phyloP scores from a whole-genome alignment of 1,140 invertebrate genomes.

The Papilio polyxenes region DNA sequence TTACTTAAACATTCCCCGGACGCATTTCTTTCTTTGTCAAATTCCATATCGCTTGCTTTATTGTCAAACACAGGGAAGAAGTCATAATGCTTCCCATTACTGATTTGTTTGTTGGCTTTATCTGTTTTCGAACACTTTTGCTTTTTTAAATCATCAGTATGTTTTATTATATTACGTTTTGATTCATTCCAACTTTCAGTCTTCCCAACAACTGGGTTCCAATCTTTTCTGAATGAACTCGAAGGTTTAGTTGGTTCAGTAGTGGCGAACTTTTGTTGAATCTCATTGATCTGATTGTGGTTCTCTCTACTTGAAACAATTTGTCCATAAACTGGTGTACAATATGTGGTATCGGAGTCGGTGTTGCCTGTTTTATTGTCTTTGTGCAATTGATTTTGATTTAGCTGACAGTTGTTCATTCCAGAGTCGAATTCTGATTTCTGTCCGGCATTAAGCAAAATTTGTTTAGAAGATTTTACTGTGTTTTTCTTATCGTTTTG shows the following conservation, averaged over 20 bases:
- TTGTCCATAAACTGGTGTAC: slow-evolving; percentile 73
- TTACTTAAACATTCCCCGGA: slow-evolving; percentile 50
- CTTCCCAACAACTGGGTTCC: slow-evolving; percentile 64
- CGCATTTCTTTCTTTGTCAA: slow-evolving; percentile 44
- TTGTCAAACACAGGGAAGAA: slow-evolving; percentile 77
- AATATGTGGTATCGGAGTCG: slow-evolving; percentile 72
- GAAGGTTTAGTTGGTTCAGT: slow-evolving; percentile 69
- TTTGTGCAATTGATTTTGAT: slow-evolving; percentile 60
- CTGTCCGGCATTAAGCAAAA: slow-evolving; percentile 73
- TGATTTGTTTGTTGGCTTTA: slow-evolving; percentile 59
- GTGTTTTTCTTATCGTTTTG: slow-evolving; percentile 59
- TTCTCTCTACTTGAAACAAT: slow-evolving; percentile 75
- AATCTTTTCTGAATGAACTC: slow-evolving; percentile 72
- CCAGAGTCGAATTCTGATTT: slow-evolving; percentile 77
- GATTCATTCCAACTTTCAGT: slow-evolving; percentile 71
- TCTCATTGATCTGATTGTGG: slow-evolving; percentile 77
- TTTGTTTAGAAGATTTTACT: slow-evolving; percentile 74
- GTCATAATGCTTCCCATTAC: slow-evolving; percentile 73
- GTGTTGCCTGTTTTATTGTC: slow-evolving; percentile 61
- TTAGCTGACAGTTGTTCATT: slow-evolving; percentile 75
- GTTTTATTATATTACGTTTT: slow-evolving; percentile 67
- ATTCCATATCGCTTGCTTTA: slow-evolving; percentile 53
- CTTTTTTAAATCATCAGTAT: slow-evolving; percentile 57
- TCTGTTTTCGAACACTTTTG: slow-evolving; percentile 60
- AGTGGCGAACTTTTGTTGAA: slow-evolving; percentile 70